phyloP scores from a whole-genome alignment of 1,140 invertebrate genomes.

The Xylocopa sonorina region DNA sequence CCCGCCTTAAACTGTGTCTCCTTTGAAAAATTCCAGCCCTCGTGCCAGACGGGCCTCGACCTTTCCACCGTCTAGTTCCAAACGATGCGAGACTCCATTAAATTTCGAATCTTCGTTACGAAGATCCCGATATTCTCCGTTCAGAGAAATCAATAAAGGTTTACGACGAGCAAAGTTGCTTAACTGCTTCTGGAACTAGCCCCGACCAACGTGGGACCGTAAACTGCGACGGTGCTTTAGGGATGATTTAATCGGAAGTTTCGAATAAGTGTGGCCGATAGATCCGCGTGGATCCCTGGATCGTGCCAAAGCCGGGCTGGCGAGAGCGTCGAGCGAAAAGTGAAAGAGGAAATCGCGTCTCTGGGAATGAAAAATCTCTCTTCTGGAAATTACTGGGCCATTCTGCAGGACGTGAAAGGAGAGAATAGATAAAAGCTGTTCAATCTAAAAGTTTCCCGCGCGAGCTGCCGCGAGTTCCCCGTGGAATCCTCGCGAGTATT shows the following conservation, averaged over 20 bases:
- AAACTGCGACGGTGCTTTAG: constrained; percentile 55
- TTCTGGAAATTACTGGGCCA: constrained; percentile 15
- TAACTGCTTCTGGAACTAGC: constrained; percentile 46
- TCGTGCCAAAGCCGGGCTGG: too few species aligned
- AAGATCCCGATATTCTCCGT: constrained; percentile 1
- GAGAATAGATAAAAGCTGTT: constrained; percentile 39
- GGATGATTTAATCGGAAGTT: constrained; percentile 64
- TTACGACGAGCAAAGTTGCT: constrained; percentile 50
- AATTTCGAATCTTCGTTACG: background rate
- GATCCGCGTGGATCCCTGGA: background rate
- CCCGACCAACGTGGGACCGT: constrained; percentile 52
- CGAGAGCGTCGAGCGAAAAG: background rate
- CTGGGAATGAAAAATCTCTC: constrained; percentile 32
- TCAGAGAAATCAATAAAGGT: constrained; percentile 48
- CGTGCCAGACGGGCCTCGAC: background rate
- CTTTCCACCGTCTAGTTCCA: too few species aligned
- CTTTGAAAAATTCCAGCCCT: too few species aligned
- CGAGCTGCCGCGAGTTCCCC: too few species aligned
- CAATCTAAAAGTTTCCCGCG: constrained; percentile 38
- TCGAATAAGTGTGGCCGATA: constrained; percentile 47
- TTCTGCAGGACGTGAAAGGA: constrained; percentile 6
- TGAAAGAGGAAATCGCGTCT: background rate
- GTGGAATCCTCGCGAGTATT: constrained; percentile 25
- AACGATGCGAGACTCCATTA: background rate
- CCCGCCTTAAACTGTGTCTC: background rate